Evolutionary conservation across 35 echinoderm and acorn worm species (phyloP), one percentile per base, ranked within the genome.

Genomic region (Apostichopus californicus): DNA sequence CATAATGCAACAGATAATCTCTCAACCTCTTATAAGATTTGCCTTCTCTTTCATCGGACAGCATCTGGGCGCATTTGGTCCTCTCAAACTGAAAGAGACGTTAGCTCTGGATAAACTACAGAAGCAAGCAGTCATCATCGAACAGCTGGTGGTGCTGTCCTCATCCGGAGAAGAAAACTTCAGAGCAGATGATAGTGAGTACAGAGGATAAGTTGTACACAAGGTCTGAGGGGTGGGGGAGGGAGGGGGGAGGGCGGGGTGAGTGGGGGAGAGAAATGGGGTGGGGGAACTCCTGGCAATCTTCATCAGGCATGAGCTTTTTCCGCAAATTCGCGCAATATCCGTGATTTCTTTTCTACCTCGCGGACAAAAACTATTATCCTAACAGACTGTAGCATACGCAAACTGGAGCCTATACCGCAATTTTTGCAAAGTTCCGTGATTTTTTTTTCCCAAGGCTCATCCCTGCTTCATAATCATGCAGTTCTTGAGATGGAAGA

Each of bases 1-100:
- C 2, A 34, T 34, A 34, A 34, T 34, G 28, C 28, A 34, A 34
- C 28, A 34, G 28, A 34, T 1, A 1, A 34, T 34, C 28, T 34
- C 28, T 34, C 28, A 34, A 34, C 28, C 28, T 34, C 28, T 34
- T 34, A 34, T 34, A 34, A 34, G 0, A 34, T 34, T 34, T 34
- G 28, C 1, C 58, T 12, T 7, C 11, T 3, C 4, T 60, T 60
- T 60, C 11, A 60, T 60, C 11, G 22, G 82, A 82, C 91, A 98
- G 96, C 96, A 98, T 92, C 73, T 98, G 57, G 96, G 96, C 72
- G 96, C 96, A 12, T 98, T 98, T 87, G 96, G 96, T 86, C 96
- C 96, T 14, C 86, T 98, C 5, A 98, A 98, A 88, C 75, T 98
- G 56, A 98, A 98, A 25, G 26, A 28, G 77, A 95, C 94, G 1